These are phyloP conservation scores for Pan paniscus DNA, from an alignment of 2,113 vertebrate species.

Conservation along the genomic window DNA sequence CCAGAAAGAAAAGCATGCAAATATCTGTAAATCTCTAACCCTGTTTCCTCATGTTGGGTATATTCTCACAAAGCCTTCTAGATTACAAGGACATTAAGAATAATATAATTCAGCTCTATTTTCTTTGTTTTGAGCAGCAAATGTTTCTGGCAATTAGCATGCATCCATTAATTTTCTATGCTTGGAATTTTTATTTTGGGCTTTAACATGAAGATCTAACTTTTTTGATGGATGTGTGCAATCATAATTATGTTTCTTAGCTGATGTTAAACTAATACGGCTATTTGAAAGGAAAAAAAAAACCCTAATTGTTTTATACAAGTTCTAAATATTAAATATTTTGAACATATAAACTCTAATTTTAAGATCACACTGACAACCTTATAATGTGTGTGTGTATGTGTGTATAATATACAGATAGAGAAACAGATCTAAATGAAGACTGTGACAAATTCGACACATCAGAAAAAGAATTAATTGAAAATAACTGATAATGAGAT, in stretches of 20 bases:
- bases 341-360: not conserved
- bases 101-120: not conserved
- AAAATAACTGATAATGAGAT: not conserved
- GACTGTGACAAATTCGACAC: not conserved
- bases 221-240: constrained; percentile 1
- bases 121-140: constrained; percentile 30
- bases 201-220: constrained; percentile 12
- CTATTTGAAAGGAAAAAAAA: constrained; percentile 2
- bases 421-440: not conserved
- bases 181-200: not conserved
- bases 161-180: not conserved
- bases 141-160: constrained; percentile 41
- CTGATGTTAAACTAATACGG: not conserved
- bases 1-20: constrained; percentile 63
- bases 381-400: not conserved
- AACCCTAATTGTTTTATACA: not conserved
- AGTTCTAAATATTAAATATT: constrained; percentile 5
- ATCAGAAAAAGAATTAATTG: not conserved
- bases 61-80: not conserved
- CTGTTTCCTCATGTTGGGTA: not conserved
- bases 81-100: not conserved
- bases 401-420: not conserved
- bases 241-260: constrained; percentile 25
- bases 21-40: constrained; percentile 56
- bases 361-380: not conserved